phyloP scores from a whole-genome alignment of 2,113 vertebrate species.

The Opisthocomus hoazin region DNA sequence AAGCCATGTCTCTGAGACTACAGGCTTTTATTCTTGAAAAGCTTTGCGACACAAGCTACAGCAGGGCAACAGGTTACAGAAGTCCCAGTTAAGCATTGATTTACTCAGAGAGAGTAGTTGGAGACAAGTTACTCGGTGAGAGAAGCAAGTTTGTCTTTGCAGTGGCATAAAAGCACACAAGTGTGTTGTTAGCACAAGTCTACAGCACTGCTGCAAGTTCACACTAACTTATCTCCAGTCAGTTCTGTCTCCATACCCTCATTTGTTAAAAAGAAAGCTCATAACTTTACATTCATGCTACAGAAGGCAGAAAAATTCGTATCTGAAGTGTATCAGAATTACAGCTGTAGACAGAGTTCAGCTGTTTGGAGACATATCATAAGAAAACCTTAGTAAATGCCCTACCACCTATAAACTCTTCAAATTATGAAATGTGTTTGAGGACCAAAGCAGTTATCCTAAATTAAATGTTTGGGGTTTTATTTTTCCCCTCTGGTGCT shows the following conservation, averaged over 20 bases:
- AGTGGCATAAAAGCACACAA: neutral
- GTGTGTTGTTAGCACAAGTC: neutral
- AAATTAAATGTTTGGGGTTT: neutral
- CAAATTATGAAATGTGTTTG: neutral
- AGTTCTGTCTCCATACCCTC: neutral
- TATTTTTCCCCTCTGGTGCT: neutral
- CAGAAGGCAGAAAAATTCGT: neutral
- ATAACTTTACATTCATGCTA: neutral
- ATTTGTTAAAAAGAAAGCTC: neutral
- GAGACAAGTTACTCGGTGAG: neutral
- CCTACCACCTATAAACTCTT: neutral
- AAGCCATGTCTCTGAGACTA: neutral
- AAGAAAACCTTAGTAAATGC: neutral
- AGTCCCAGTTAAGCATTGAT: neutral
- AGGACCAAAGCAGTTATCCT: neutral
- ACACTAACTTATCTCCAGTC: neutral
- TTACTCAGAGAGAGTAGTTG: neutral
- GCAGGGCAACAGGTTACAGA: neutral
- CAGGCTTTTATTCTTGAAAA: slow-evolving; percentile 28
- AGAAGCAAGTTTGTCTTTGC: neutral
- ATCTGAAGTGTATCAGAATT: neutral
- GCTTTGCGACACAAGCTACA: neutral
- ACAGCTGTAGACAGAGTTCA: neutral
- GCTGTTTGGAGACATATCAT: neutral
- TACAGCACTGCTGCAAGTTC: neutral